Percentiles rank a stretch among this genome's conserved stretches.
Evolutionary conservation across 2,113 vertebrate species (phyloP).

Genomic region (Asarcornis scutulata): DNA sequence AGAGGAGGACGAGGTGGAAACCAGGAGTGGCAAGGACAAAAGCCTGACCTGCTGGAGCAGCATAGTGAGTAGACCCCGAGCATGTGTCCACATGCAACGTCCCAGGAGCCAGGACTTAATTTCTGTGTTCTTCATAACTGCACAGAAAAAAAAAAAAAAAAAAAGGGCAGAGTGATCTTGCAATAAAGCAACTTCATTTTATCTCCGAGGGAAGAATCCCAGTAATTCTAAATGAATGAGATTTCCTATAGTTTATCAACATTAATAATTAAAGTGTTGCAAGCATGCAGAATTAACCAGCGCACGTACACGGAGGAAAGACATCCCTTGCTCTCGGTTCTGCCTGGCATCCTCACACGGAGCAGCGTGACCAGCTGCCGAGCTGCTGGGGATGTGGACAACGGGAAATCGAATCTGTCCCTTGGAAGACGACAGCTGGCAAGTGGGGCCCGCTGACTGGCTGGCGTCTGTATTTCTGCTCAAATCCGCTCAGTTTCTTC

Average conservation of each 20-base stretch:
- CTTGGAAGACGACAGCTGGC: not conserved
- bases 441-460: not conserved
- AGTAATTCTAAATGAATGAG: slow-evolving; percentile 8
- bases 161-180: not conserved
- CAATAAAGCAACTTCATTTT: slow-evolving; percentile 32
- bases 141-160: not conserved
- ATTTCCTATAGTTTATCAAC: slow-evolving; percentile 23
- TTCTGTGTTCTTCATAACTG: not conserved
- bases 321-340: not conserved
- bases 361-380: not conserved
- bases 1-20: not conserved
- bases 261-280: slow-evolving; percentile 25
- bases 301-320: accelerated
- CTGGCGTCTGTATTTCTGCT: not conserved
- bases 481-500: not conserved
- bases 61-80: accelerated
- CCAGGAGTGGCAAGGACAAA: not conserved
- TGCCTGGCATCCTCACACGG: not conserved
- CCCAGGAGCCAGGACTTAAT: not conserved
- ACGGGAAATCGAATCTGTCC: not conserved
- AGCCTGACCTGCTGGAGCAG: not conserved
- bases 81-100: not conserved
- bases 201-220: not conserved
- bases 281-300: not conserved
- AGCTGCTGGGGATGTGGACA: not conserved